Evolutionary conservation across 2,113 vertebrate genomes (phyloP), one percentile per base, ranked within the genome.

Genomic region (Sitta europaea): DNA sequence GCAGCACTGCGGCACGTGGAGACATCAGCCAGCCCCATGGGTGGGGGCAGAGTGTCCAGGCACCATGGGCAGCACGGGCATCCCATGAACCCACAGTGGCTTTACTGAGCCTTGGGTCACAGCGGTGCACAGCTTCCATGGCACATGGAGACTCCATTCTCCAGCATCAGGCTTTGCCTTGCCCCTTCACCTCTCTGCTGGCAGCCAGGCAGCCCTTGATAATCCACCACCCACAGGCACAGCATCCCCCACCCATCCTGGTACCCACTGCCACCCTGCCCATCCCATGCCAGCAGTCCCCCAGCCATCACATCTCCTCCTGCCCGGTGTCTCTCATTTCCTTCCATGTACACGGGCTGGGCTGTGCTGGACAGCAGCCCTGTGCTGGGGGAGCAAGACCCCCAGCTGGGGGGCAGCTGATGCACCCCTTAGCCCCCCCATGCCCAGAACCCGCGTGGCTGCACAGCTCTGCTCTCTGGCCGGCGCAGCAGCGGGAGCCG

Each of bases 81-180:
- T 6, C 53, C 58, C 14, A 18, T 1, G 5, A 28, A 17, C 61
- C 61, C 22, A 0, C 3, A 0, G 5, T 1, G 0, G 22, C 22
- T n/a, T 31, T 12, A 27, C 45, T 15, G 81, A 25, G 38, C 35
- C 68, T 54, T 0, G 23, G 65, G 58, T 25, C 84, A 47, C 12
- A 1, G 6, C 0, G 4, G 10, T 25, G 40, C 33, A 10, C 5
- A 0, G 21, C 7, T 36, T 36, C 42, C 48, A 6, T 0, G 15
- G 36, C 70, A 54, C 33, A 2, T 0, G 3, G 48, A 55, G 9
- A 57, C 11, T 25, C 20, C 6, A 0, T 20, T 35, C 10, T 21
- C 28, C 1, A 0, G 51, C 16, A 6, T 48, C 71, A 17, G 29
- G 20, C 59, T 50, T 65, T 48, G 33, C 13, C 53, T 57, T 0